These are phyloP conservation scores for Ditylenchus weischeri DNA, from an alignment of 2,888 invertebrate species.

Conservation along the genomic window DNA sequence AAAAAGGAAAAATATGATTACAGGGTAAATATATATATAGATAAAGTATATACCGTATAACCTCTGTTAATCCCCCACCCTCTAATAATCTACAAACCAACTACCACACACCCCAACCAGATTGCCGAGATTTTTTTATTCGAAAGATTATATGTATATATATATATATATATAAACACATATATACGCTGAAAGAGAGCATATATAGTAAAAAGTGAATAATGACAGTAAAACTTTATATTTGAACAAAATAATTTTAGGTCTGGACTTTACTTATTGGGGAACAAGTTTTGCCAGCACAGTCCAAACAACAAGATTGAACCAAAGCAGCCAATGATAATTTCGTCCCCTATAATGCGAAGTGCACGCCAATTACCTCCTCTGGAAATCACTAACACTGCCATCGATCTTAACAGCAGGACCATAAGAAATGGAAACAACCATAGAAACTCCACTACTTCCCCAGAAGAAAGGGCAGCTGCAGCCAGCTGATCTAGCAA, in stretches of 20 bases:
- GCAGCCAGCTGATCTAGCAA: background rate
- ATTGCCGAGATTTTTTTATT: too few species aligned
- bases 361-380: background rate
- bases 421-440: background rate
- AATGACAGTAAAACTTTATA: too few species aligned
- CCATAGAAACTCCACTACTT: background rate
- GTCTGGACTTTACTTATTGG: background rate
- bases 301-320: conserved; percentile 1
- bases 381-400: background rate
- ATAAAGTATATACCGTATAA: too few species aligned
- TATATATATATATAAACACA: too few species aligned
- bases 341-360: conserved; percentile 8
- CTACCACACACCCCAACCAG: too few species aligned
- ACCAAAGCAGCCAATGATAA: conserved; percentile 11
- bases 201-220: too few species aligned
- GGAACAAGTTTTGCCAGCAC: background rate
- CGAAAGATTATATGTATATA: too few species aligned
- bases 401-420: background rate
- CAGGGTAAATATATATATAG: too few species aligned
- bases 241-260: background rate
- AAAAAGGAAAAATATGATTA: too few species aligned
- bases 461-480: background rate
- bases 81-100: too few species aligned
- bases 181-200: too few species aligned
- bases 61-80: too few species aligned